phyloP scores from a whole-genome alignment of 1,140 invertebrate species.

The Rhagoletis pomonella region DNA sequence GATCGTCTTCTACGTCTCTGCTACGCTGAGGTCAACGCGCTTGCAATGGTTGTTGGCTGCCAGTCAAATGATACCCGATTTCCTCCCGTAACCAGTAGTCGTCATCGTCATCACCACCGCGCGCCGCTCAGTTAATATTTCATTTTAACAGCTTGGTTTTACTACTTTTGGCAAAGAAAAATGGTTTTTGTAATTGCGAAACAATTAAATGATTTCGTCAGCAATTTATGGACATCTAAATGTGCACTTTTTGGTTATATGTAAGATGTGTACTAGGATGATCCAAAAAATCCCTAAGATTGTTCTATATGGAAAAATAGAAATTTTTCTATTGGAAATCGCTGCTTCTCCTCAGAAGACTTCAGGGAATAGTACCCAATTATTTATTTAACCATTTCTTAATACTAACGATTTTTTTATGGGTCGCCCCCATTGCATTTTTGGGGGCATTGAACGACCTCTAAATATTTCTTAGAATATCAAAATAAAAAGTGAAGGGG shows the following conservation, averaged over 20 bases:
- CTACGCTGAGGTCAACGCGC: constrained; percentile 31
- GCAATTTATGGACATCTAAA: neutral
- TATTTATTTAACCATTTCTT: neutral
- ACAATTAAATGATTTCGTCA: constrained; percentile 47
- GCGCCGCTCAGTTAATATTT: neutral
- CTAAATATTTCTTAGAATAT: no score
- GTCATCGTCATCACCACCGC: neutral
- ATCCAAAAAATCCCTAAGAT: no score
- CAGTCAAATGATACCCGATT: constrained; percentile 40
- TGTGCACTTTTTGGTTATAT: neutral
- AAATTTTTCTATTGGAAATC: no score
- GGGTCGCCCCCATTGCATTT: no score
- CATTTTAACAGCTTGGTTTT: constrained; percentile 36
- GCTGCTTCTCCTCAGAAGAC: no score
- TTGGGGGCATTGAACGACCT: no score
- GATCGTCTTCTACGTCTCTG: neutral
- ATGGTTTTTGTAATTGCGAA: constrained; percentile 43
- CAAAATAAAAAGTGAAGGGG: no score
- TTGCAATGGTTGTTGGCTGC: neutral
- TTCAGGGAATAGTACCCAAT: no score
- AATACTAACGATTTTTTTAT: neutral
- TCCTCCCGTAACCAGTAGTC: neutral
- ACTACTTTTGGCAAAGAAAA: constrained; percentile 34
- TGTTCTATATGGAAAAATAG: no score
- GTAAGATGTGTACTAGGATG: no score